phyloP scores from a whole-genome alignment of 2,888 invertebrate genomes.

The Ormyrus thymus region DNA sequence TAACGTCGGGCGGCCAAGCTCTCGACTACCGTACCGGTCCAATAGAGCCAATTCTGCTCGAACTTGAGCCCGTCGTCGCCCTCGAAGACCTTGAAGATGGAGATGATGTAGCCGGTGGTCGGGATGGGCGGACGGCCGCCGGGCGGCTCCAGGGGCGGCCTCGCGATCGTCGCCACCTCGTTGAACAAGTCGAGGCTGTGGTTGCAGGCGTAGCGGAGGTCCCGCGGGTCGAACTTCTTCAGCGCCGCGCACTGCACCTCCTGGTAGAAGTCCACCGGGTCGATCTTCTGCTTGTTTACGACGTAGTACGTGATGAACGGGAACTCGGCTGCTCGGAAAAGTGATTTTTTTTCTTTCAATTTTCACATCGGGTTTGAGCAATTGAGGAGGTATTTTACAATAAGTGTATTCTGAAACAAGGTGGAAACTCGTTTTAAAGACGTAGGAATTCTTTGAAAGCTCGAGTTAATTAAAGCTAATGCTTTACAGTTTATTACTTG shows the following conservation, averaged over 20 bases:
- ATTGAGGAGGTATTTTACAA: too few relatives aligned
- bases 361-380: too few relatives aligned
- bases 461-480: not conserved
- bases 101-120: constrained; percentile 92
- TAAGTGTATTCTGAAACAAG: not conserved
- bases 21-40: constrained; percentile 80
- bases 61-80: constrained; percentile 95
- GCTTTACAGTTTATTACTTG: too few relatives aligned
- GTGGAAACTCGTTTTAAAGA: not conserved
- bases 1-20: too few relatives aligned
- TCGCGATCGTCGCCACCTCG: constrained; percentile 92
- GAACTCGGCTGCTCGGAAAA: constrained; percentile 83
- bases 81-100: constrained; percentile 95
- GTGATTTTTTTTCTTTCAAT: not conserved
- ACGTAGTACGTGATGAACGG: constrained; percentile 94
- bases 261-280: constrained; percentile 90
- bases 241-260: constrained; percentile 89
- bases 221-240: constrained; percentile 90
- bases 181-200: constrained; percentile 92
- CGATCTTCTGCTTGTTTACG: constrained; percentile 90
- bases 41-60: constrained; percentile 95
- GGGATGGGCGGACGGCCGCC: constrained; percentile 87
- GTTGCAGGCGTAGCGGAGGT: constrained; percentile 87
- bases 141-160: constrained; percentile 89
- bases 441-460: not conserved